Evolutionary conservation across 2,113 vertebrate genomes (phyloP).

Genomic region (Ondatra zibethicus): DNA sequence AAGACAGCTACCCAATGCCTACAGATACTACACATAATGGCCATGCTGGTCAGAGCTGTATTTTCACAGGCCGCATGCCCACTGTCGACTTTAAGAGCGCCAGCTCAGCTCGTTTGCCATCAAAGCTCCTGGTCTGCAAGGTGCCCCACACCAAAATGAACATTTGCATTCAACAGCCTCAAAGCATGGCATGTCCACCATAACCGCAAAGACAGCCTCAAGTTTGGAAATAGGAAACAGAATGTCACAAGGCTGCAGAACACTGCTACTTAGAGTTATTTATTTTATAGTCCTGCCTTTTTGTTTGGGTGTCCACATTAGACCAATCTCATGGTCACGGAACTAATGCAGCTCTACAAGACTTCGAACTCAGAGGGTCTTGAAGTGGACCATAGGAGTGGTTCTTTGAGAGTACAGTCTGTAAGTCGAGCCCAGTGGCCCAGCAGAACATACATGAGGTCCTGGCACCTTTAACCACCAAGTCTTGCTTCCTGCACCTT

Average conservation of each 20-base stretch:
- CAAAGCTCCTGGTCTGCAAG: neutral
- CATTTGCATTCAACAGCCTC: neutral
- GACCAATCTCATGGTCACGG: neutral
- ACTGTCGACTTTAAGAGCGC: neutral
- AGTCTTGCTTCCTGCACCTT: neutral
- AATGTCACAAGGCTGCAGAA: no score
- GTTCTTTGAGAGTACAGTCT: neutral
- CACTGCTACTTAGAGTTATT: neutral
- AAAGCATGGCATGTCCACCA: neutral
- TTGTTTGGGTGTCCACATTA: neutral
- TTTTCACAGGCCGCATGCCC: neutral
- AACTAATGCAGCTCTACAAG: neutral
- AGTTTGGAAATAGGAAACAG: neutral
- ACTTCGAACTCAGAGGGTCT: neutral
- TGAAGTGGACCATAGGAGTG: neutral
- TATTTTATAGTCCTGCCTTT: neutral
- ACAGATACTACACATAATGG: neutral
- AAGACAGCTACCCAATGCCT: neutral
- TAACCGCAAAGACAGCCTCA: neutral
- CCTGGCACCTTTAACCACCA: neutral
- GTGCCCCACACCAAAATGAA: no score
- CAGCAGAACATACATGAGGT: neutral
- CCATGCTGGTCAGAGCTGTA: neutral
- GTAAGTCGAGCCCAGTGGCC: neutral
- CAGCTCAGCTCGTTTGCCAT: neutral